Evolutionary conservation across 2,797 vertebrate genomes (phyloP), one percentile per base, ranked within the genome.

Genomic region (Poeciliopsis paucimaculata): DNA sequence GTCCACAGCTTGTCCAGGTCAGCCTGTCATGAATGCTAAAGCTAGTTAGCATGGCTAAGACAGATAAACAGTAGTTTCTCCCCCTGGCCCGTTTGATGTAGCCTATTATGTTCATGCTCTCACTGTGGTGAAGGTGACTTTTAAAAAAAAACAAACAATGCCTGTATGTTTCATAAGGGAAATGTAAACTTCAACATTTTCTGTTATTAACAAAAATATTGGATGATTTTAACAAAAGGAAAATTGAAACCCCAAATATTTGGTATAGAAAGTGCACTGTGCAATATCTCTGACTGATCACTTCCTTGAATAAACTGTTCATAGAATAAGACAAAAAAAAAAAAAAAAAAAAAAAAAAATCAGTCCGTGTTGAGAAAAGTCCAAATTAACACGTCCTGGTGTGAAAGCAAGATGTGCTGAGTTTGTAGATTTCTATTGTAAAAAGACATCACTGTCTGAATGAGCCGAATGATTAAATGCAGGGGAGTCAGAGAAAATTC

Each of bases 251-350:
- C 36, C 39, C 55, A 75, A 18, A 76, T 81, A 6, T 15, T n/a
- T 72, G 53, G 20, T n/a, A 74, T 73, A 20, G 62, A 20, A 80
- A 87, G 66, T 43, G 75, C 41, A 77, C 78, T 70, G 47, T 62
- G 12, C 34, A 87, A 82, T 55, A 82, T 83, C 53, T 71, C 20
- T 78, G 34, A 71, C 31, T 84, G 78, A 51, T 84, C 71, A 75
- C 43, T 84, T 82, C 70, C 57, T 77, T 64, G 78, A 86, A 90
- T 18, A 84, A 86, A 74, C 78, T 73, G 7, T 91, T 91, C 85
- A n/a, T 53, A 80, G 85, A 90, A 92, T 53, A 46, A 20, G 12
- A 46, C 47, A 70, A 26, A 16, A 82, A 79, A 87, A 47, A 26
- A 49, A 20, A 5, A 11, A 51, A 49, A 49, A 23, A 23, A 51